Evolutionary conservation across 2,113 vertebrate genomes (phyloP).

Genomic region (Marmota monax): DNA sequence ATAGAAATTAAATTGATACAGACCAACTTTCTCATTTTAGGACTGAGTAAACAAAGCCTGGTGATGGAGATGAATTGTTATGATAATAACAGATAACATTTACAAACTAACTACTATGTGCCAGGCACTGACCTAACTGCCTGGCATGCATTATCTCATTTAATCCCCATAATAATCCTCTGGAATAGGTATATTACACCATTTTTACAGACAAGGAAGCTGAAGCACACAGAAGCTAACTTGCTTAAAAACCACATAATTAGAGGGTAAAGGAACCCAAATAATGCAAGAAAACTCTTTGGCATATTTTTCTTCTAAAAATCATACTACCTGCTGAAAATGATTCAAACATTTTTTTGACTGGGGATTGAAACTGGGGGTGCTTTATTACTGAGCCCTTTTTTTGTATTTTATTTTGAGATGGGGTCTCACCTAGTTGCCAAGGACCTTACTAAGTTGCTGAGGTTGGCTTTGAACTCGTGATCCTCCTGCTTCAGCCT

Average conservation of each 20-base stretch:
- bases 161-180: neutral
- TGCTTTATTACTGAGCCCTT: too few relatives aligned
- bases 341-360: neutral
- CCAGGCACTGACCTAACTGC: neutral
- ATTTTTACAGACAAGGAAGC: conserved; percentile 21
- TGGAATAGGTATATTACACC: neutral
- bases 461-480: too few relatives aligned
- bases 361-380: too few relatives aligned
- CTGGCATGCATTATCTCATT: conserved; percentile 13
- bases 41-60: neutral
- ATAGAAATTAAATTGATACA: conserved; percentile 49
- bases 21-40: neutral
- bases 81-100: neutral
- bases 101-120: neutral
- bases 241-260: neutral
- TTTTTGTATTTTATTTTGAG: too few relatives aligned
- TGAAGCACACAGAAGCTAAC: neutral
- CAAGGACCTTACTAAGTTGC: too few relatives aligned
- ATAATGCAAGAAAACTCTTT: neutral
- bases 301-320: conserved; percentile 5
- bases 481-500: too few relatives aligned
- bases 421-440: too few relatives aligned
- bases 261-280: neutral
- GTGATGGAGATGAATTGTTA: conserved; percentile 20
- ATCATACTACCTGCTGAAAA: neutral